These are phyloP conservation scores for Chionodraco myersi DNA, from an alignment of 2,113 vertebrate species.

Conservation along the genomic window DNA sequence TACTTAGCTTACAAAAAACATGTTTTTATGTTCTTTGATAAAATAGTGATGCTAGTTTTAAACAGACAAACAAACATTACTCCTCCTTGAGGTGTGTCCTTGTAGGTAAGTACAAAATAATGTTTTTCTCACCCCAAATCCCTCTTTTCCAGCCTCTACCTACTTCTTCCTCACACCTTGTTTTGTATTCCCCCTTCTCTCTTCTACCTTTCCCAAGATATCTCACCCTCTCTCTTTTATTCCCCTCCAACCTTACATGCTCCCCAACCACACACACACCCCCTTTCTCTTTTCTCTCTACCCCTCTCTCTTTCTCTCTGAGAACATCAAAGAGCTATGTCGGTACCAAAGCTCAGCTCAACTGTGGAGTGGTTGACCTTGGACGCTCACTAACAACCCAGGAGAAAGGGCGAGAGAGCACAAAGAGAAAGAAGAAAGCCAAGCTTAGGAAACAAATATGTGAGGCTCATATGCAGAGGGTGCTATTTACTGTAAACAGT, in stretches of 20 bases:
- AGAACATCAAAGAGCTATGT: slow-evolving; percentile 68
- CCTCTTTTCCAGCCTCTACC: not conserved
- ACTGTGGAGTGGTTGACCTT: slow-evolving; percentile 72
- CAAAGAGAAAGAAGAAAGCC: slow-evolving; percentile 26
- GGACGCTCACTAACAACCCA: slow-evolving; percentile 62
- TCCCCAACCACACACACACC: not conserved
- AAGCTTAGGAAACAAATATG: slow-evolving; percentile 4
- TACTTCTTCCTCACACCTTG: not conserved
- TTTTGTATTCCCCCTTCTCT: slow-evolving; percentile 9
- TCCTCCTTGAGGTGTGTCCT: not conserved
- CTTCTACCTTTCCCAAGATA: slow-evolving; percentile 23
- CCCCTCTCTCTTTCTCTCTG: slow-evolving; percentile 5
- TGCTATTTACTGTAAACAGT: slow-evolving; percentile 9
- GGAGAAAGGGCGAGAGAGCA: slow-evolving; percentile 32
- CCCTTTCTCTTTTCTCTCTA: not conserved
- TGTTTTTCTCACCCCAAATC: not conserved
- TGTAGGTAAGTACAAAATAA: not conserved
- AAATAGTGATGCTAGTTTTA: not conserved
- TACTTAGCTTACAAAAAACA: not conserved
- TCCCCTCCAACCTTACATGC: slow-evolving; percentile 27
- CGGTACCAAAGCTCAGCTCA: slow-evolving; percentile 59
- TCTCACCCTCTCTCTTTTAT: slow-evolving; percentile 16
- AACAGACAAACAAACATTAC: slow-evolving; percentile 1
- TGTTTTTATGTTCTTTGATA: not conserved
- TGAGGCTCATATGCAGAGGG: slow-evolving; percentile 5